These are phyloP conservation scores for Nymphalis io DNA, from an alignment of 1,140 invertebrate species.

Conservation along the genomic window DNA sequence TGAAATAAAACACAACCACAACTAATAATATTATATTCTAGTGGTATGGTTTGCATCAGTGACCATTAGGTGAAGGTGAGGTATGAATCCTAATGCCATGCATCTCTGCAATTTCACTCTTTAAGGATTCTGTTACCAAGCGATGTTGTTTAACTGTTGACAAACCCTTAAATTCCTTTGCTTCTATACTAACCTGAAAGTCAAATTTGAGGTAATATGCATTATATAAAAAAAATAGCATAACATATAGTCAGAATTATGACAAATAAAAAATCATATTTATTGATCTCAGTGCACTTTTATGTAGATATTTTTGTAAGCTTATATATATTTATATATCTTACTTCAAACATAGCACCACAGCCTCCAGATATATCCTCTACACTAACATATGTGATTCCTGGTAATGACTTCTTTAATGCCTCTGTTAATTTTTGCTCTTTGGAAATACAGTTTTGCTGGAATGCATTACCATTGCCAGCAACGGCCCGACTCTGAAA, in stretches of 20 bases:
- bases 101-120: constrained; percentile 91
- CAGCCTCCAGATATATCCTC: constrained; percentile 91
- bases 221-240: neutral
- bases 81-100: constrained; percentile 91
- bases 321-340: neutral
- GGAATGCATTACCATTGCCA: constrained; percentile 54
- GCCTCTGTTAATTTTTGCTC: constrained; percentile 69
- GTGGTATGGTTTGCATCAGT: neutral
- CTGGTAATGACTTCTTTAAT: constrained; percentile 83
- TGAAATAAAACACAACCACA: constrained; percentile 6
- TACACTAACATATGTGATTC: constrained; percentile 85
- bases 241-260: neutral
- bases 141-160: constrained; percentile 90
- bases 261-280: too few species aligned
- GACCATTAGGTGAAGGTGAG: constrained; percentile 55
- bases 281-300: too few species aligned
- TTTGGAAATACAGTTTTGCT: constrained; percentile 60
- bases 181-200: constrained; percentile 83
- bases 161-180: constrained; percentile 88
- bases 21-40: neutral
- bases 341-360: constrained; percentile 93
- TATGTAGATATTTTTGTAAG: too few species aligned
- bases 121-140: constrained; percentile 88
- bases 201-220: neutral
- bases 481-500: constrained; percentile 51